Conservation (phyloP, 2,113 vertebrate species). For the Xiphophorus maculatus region DNA sequence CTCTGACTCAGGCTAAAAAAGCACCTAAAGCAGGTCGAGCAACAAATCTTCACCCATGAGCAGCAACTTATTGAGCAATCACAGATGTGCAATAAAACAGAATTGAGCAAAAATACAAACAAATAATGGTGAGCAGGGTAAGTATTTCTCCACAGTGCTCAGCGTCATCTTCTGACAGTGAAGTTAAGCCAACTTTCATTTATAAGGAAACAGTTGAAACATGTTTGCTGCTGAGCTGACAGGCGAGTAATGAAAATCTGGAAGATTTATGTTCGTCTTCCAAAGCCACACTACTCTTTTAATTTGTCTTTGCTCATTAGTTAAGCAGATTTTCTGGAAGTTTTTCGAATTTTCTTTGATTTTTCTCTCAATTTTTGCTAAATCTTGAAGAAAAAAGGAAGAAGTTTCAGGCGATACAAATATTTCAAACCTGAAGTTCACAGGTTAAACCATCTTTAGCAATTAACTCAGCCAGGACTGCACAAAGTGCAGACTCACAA, state of each 20-base stretch:
- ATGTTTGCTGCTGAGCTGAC: neutral
- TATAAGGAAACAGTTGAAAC: too few relatives aligned
- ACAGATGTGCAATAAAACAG: neutral
- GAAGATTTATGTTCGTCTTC: too few relatives aligned
- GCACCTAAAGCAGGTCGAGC: neutral
- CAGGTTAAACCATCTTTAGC: too few relatives aligned
- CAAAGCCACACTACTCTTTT: neutral
- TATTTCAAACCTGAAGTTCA: too few relatives aligned
- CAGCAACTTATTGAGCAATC: constrained; percentile 5
- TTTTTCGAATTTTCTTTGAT: neutral
- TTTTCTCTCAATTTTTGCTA: neutral
- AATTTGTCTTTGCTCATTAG: neutral
- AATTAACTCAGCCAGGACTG: too few relatives aligned
- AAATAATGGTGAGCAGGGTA: neutral
- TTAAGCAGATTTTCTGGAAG: neutral
- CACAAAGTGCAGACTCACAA: too few relatives aligned
- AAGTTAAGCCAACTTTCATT: too few relatives aligned
- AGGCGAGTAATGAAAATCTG: neutral
- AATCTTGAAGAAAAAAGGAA: too few relatives aligned
- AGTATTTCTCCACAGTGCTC: neutral
- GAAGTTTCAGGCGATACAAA: too few relatives aligned
- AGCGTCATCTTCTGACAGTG: neutral
- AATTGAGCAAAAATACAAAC: neutral
- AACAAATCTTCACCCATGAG: neutral
- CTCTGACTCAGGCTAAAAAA: neutral